These are phyloP conservation scores for Apotomis betuletana DNA, from an alignment of 2,888 invertebrate genomes.

Conservation along the genomic window DNA sequence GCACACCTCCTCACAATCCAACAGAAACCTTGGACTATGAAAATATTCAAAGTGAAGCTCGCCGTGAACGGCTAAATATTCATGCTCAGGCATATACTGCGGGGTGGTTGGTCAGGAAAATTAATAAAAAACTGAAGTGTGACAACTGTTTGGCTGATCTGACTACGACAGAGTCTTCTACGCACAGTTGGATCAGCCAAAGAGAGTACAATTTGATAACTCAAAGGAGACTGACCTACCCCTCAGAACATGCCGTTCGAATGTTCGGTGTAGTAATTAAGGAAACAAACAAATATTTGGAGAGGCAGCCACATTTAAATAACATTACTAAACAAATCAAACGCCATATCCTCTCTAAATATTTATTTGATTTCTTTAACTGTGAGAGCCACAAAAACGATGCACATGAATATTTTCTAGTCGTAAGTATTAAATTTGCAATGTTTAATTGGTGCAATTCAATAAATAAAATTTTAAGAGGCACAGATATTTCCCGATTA, in stretches of 20 bases:
- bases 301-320: not conserved
- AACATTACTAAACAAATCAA: slow-evolving; percentile 6
- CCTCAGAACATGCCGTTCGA: slow-evolving; percentile 12
- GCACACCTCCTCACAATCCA: no score
- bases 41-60: no score
- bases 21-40: no score
- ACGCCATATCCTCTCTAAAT: not conserved
- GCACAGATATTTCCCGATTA: slow-evolving; percentile 11
- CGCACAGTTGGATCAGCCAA: slow-evolving; percentile 14
- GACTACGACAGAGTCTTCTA: slow-evolving; percentile 3
- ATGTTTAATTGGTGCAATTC: slow-evolving; percentile 16
- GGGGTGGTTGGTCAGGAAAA: no score
- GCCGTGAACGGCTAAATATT: no score
- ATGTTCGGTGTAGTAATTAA: not conserved
- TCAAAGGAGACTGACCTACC: slow-evolving; percentile 4
- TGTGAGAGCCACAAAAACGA: not conserved
- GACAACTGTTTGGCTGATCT: slow-evolving; percentile 1
- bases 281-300: slow-evolving; percentile 17
- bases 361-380: slow-evolving; percentile 1
- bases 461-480: slow-evolving; percentile 17
- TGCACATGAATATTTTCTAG: not conserved
- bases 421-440: not conserved
- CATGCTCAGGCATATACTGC: no score
- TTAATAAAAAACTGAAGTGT: no score
- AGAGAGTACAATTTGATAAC: slow-evolving; percentile 2